Evolutionary conservation across 1,140 invertebrate genomes (phyloP), one percentile per base, ranked within the genome.

Genomic region (Tetramorium alpestre): DNA sequence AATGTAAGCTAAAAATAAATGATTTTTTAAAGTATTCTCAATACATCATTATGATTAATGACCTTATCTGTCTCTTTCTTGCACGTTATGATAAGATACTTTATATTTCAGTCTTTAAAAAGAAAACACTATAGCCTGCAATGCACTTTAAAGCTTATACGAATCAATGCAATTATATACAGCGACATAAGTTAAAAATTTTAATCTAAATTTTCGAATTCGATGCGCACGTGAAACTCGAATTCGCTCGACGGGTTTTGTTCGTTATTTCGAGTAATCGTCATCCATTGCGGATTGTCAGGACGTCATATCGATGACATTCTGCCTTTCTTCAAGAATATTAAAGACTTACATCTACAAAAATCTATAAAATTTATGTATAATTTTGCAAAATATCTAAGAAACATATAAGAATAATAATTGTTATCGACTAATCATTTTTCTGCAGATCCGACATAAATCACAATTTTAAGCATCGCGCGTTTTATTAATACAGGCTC

Each of bases 101-200:
- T 33, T 33, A 33, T 2, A 2, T 0, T 33, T 33, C 11, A 80
- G 13, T 41, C 28, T 38, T 3, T 65, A 2, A 41, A 28, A 70
- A 70, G 11, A 11, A 4, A 25, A 67, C 16, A 56, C 33, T 44
- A 6, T 56, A 56, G 13, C 41, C 18, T 84, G 80, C 80, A 84
- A 60, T 84, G 69, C 69, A 44, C 47, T 64, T 87, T 87, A 73
- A 78, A 88, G 70, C 76, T 89, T 58, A 56, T 76, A 89, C 84
- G 49, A 64, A 64, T 84, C 51, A 84, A 75, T 90, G 89, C 85
- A 25, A 6, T 89, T 90, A 90, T 90, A 18, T 90, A 90, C 89
- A 90, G 89, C 88, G 75, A 90, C 58, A 75, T 90, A 90, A 62
- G 69, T 90, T 81, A 88, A 85, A 75, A 85, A 88, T 78, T 58